These are phyloP conservation scores for Acleris laterana DNA, from an alignment of 2,888 invertebrate species.

Conservation along the genomic window DNA sequence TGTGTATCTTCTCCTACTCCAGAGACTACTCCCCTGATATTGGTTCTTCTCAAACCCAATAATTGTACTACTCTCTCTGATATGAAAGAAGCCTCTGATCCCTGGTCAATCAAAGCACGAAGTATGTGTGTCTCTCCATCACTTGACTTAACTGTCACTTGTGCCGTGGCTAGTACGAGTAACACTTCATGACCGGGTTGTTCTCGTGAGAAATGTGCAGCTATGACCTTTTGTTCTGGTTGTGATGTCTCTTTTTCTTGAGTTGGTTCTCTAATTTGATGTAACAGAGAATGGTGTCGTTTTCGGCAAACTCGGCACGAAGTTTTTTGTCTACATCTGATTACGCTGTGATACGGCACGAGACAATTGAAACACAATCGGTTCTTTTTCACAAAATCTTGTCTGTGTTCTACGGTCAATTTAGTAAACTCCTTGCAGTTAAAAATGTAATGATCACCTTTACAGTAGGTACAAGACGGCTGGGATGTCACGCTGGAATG, in stretches of 20 bases:
- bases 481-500: not conserved
- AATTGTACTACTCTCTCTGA: conserved; percentile 40
- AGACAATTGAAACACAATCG: conserved; percentile 19
- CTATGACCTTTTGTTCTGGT: conserved; percentile 29
- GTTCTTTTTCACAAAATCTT: conserved; percentile 9
- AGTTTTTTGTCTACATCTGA: conserved; percentile 34
- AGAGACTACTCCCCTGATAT: conserved; percentile 40
- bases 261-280: conserved; percentile 20
- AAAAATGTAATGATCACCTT: conserved; percentile 3
- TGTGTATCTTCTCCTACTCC: conserved; percentile 41
- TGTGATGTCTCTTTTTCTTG: conserved; percentile 1
- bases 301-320: conserved; percentile 38
- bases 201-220: conserved; percentile 36
- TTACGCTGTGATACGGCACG: conserved; percentile 32
- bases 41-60: conserved; percentile 38
- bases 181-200: conserved; percentile 41
- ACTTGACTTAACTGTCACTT: conserved; percentile 36
- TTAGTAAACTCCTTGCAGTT: not conserved
- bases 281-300: conserved; percentile 40
- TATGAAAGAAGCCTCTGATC: conserved; percentile 45
- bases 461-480: not conserved
- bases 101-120: conserved; percentile 46
- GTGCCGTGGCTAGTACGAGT: conserved; percentile 39
- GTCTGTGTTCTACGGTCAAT: not conserved
- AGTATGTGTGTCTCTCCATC: conserved; percentile 37